Conservation (phyloP, 1,140 invertebrate species). For the Brachionus rotundiformis region DNA sequence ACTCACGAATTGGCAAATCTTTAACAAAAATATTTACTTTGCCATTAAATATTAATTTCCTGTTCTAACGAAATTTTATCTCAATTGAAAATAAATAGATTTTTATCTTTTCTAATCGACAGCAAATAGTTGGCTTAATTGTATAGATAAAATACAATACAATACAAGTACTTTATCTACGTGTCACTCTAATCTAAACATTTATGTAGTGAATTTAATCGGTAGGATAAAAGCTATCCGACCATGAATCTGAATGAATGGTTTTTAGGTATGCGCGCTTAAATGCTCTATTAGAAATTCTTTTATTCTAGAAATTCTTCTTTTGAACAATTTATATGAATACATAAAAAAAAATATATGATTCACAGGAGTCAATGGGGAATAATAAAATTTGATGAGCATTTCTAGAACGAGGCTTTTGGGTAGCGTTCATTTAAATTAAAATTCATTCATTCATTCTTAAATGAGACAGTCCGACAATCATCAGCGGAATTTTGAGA, state of each 20-base stretch:
- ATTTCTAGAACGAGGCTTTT: conserved; percentile 16
- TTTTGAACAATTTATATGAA: neutral
- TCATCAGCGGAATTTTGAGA: conserved; percentile 33
- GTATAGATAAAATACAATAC: neutral
- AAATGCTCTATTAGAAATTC: neutral
- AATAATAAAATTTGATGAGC: conserved; percentile 18
- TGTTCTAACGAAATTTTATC: conserved; percentile 4
- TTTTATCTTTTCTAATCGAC: conserved; percentile 23
- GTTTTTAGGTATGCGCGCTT: neutral
- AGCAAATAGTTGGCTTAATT: neutral
- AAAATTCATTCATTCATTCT: neutral
- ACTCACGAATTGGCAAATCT: neutral
- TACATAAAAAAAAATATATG: conserved; percentile 7
- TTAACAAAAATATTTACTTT: conserved; percentile 20
- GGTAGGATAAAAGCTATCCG: neutral
- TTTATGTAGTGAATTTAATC: neutral
- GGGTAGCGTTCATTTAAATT: conserved; percentile 7
- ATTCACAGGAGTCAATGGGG: neutral
- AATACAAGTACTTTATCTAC: neutral
- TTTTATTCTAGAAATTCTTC: neutral
- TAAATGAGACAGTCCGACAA: conserved; percentile 29
- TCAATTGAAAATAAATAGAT: neutral
- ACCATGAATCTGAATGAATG: neutral
- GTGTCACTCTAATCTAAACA: conserved; percentile 8
- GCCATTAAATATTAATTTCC: conserved; percentile 42